Percentiles rank a stretch among this genome's conserved stretches.
Evolutionary conservation across 2,797 vertebrate species (phyloP).

Genomic region (Tapirus indicus): DNA sequence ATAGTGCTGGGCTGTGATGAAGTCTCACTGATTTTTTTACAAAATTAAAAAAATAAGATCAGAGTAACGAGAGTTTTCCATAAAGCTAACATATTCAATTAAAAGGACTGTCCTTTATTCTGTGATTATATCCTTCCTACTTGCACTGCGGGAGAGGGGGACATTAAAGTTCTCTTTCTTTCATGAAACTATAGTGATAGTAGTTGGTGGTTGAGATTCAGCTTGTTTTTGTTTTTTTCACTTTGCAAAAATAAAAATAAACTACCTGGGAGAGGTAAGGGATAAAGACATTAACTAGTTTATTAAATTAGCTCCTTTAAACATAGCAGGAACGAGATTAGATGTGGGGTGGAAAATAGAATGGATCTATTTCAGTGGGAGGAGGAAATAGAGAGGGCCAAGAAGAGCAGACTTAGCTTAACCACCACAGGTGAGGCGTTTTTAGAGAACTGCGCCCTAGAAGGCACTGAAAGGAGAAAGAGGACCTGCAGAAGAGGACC

Average conservation of each 20-base stretch:
- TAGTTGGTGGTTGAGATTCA: not conserved
- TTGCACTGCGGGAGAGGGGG: not conserved
- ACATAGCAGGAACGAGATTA: slow-evolving; percentile 7
- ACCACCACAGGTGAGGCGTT: not conserved
- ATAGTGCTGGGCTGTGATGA: slow-evolving; percentile 5
- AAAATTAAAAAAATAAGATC: slow-evolving; percentile 59
- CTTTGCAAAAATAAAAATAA: slow-evolving; percentile 61
- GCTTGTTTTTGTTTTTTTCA: not conserved
- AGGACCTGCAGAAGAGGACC: not conserved
- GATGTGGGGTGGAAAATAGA: not conserved
- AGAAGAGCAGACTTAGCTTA: not conserved
- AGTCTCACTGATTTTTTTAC: slow-evolving; percentile 1
- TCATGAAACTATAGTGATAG: slow-evolving; percentile 18
- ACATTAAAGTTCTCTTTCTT: not conserved
- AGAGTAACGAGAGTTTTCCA: slow-evolving; percentile 44
- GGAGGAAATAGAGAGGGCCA: not conserved
- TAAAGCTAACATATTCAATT: slow-evolving; percentile 49
- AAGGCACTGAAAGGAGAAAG: slow-evolving; percentile 24
- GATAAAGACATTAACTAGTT: slow-evolving; percentile 36
- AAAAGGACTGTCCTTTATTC: slow-evolving; percentile 47
- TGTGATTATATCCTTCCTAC: slow-evolving; percentile 4
- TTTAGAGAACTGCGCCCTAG: not conserved
- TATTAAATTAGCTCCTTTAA: slow-evolving; percentile 39
- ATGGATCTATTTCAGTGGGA: not conserved
- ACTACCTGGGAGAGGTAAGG: not conserved